Percentiles rank a stretch among this genome's conserved stretches.
Evolutionary conservation across 2,113 vertebrate species (phyloP).

Genomic region (Dipodomys spectabilis): DNA sequence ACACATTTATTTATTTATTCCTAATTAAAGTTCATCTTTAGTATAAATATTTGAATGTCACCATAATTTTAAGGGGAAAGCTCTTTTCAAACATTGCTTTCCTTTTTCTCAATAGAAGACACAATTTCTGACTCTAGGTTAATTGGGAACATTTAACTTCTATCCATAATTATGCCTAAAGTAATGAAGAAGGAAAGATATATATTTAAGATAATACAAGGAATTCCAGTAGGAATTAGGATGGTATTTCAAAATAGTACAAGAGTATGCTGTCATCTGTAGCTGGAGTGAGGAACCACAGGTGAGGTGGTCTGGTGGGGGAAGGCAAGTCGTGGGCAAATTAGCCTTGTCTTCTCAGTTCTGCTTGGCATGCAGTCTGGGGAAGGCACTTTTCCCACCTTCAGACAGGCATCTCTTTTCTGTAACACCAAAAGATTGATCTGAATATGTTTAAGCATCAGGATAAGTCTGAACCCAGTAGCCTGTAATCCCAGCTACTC

Average conservation of each 20-base stretch:
- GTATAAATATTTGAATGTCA: slow-evolving; percentile 5
- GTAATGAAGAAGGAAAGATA: slow-evolving; percentile 8
- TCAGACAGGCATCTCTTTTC: not conserved
- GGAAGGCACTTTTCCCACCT: not conserved
- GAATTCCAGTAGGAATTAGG: not conserved
- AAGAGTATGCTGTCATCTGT: not conserved
- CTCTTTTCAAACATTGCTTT: slow-evolving; percentile 9
- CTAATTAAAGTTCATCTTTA: not conserved
- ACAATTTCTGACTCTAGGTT: slow-evolving; percentile 19
- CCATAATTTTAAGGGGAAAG: slow-evolving; percentile 25
- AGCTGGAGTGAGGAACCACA: not conserved
- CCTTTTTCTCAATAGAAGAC: slow-evolving; percentile 7
- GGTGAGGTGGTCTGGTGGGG: not conserved
- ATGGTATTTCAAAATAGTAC: not conserved
- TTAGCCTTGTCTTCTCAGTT: not conserved
- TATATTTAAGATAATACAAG: not conserved
- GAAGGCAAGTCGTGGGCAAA: too few relatives aligned
- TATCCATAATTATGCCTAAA: slow-evolving; percentile 1
- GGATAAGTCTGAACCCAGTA: not conserved
- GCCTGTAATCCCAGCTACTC: too few relatives aligned
- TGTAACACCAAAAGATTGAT: not conserved
- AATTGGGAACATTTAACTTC: not conserved
- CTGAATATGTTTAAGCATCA: not conserved
- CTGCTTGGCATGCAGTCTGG: too few relatives aligned
- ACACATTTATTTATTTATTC: not conserved